A percentile compares a stretch with the other conserved stretches of the same genome.
Conservation (phyloP, 2,888 invertebrate genomes). For the Trimorus sp. region DNA sequence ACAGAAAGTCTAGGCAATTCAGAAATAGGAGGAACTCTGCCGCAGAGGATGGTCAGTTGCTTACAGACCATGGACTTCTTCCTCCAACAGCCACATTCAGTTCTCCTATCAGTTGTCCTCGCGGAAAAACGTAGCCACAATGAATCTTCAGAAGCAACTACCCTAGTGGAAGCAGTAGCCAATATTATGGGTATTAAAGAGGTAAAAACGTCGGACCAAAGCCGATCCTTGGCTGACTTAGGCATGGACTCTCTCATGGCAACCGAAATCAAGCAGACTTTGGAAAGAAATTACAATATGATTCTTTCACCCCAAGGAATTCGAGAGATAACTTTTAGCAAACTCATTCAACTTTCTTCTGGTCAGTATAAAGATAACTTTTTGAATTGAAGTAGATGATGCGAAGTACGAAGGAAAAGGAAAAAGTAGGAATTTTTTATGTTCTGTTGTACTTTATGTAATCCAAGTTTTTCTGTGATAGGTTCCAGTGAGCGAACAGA, state of each 20-base stretch:
- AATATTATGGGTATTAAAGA: constrained; percentile 97
- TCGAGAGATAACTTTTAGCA: constrained; percentile 90
- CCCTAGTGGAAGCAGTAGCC: constrained; percentile 90
- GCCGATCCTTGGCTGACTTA: constrained; percentile 93
- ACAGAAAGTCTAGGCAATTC: constrained; percentile 91
- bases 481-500: constrained; percentile 55
- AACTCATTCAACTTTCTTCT: constrained; percentile 85
- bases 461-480: too few species aligned
- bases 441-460: too few species aligned
- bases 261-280: constrained; percentile 98
- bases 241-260: constrained; percentile 99
- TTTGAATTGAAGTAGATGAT: too few species aligned
- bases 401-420: too few species aligned
- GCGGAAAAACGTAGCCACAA: constrained; percentile 90
- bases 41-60: constrained; percentile 97
- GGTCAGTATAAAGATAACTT: constrained; percentile 62
- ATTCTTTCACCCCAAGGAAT: constrained; percentile 96
- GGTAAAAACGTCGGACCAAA: constrained; percentile 88
- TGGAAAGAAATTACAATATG: constrained; percentile 96
- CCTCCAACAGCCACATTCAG: constrained; percentile 93
- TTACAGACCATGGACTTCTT: constrained; percentile 93
- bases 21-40: constrained; percentile 97
- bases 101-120: constrained; percentile 91
- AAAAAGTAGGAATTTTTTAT: too few species aligned
- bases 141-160: constrained; percentile 83